Percentiles rank a stretch among this genome's conserved stretches.
phyloP scores from a whole-genome alignment of 2,797 vertebrate genomes.

The Megaceryle alcyon region DNA sequence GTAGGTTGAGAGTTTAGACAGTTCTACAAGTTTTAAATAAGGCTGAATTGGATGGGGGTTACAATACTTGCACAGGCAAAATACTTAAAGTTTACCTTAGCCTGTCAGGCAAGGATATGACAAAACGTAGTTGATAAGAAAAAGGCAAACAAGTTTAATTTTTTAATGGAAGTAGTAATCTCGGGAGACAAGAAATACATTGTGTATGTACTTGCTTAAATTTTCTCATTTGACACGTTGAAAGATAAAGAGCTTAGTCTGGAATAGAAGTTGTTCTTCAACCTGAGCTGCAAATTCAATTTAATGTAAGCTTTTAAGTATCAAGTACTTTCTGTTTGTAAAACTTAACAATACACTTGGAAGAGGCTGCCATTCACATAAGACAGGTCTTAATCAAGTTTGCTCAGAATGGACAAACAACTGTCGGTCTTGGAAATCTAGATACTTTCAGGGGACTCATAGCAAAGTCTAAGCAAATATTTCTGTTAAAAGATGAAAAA shows the following conservation, averaged over 20 bases:
- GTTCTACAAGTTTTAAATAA: neutral
- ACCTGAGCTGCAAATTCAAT: slow-evolving; percentile 33
- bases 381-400: neutral
- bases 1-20: neutral
- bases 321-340: slow-evolving; percentile 44
- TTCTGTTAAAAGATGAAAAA: neutral
- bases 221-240: slow-evolving; percentile 37
- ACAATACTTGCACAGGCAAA: neutral
- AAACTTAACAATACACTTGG: neutral
- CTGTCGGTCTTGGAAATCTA: neutral
- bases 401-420: neutral
- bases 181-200: neutral
- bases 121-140: neutral
- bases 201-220: neutral
- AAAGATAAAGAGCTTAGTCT: slow-evolving; percentile 48
- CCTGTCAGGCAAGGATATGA: neutral
- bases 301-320: slow-evolving; percentile 51
- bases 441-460: neutral
- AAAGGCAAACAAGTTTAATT: neutral
- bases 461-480: neutral
- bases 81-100: neutral
- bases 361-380: neutral
- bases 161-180: neutral
- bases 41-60: neutral
- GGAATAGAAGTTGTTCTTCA: slow-evolving; percentile 11